These are phyloP conservation scores for Scaptodrosophila latifasciaeformis DNA, from an alignment of 2,888 invertebrate genomes.

Conservation along the genomic window DNA sequence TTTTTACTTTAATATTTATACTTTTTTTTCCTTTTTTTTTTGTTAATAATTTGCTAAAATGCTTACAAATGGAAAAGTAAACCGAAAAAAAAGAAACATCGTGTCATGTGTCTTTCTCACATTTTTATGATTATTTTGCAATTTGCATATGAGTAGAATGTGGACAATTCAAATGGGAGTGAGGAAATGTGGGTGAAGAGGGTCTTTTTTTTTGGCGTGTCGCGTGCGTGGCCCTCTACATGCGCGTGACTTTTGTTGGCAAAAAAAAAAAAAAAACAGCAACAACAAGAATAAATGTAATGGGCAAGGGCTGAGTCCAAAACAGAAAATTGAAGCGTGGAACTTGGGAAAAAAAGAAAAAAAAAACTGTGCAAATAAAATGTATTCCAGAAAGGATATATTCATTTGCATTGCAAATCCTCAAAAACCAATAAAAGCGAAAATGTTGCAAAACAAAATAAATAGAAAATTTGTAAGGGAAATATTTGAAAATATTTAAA, in stretches of 20 bases:
- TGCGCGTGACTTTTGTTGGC: slow-evolving; percentile 3
- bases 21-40: background rate
- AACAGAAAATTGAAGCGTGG: too few species aligned
- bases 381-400: background rate
- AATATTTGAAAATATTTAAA: too few species aligned
- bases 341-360: background rate
- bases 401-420: slow-evolving; percentile 62
- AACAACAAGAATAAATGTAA: too few species aligned
- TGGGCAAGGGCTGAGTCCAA: too few species aligned
- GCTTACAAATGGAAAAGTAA: slow-evolving; percentile 38
- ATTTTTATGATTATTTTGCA: slow-evolving; percentile 29
- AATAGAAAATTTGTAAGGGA: background rate
- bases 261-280: too few species aligned
- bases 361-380: background rate
- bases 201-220: too few species aligned
- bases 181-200: too few species aligned
- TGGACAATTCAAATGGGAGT: background rate
- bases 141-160: slow-evolving; percentile 36
- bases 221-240: background rate
- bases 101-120: slow-evolving; percentile 1
- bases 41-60: slow-evolving; percentile 22
- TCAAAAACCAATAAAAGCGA: slow-evolving; percentile 27
- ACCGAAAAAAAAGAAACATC: slow-evolving; percentile 1
- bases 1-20: background rate
- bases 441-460: slow-evolving; percentile 9